phyloP scores from a whole-genome alignment of 2,888 invertebrate species.

The Volucella bombylans region DNA sequence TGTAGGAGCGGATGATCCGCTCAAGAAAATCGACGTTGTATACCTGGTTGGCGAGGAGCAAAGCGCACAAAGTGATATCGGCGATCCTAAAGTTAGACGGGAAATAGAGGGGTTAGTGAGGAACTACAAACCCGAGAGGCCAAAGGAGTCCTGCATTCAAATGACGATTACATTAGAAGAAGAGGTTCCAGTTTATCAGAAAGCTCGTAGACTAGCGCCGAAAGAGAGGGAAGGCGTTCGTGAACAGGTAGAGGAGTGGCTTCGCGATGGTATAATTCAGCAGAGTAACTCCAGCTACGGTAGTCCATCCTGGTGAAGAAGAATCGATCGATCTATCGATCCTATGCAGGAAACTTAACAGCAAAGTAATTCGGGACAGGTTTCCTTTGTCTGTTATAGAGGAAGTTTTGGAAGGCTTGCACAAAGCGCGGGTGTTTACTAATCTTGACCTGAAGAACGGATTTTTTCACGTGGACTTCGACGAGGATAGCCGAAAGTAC shows the following conservation, averaged over 20 bases:
- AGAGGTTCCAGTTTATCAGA: neutral
- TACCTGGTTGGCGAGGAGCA: too few relatives aligned
- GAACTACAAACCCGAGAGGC: neutral
- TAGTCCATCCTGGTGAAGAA: slow-evolving; percentile 9
- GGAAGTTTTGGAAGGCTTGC: neutral
- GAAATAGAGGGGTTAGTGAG: neutral
- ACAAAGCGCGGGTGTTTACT: too few relatives aligned
- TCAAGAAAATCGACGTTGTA: neutral
- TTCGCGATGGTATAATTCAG: neutral
- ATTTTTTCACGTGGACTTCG: too few relatives aligned
- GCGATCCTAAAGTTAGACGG: too few relatives aligned
- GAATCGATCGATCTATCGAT: neutral
- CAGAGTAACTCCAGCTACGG: slow-evolving; percentile 1
- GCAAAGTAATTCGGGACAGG: slow-evolving; percentile 33
- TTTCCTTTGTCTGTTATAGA: slow-evolving; percentile 35
- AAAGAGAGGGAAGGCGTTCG: neutral
- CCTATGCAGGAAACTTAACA: slow-evolving; percentile 24
- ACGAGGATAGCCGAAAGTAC: too few relatives aligned
- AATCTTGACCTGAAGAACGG: too few relatives aligned
- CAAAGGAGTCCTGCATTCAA: too few relatives aligned
- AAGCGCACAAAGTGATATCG: too few relatives aligned
- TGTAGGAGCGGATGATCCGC: too few relatives aligned
- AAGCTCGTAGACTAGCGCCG: neutral
- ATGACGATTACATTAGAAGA: too few relatives aligned
- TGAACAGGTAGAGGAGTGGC: neutral